Evolutionary conservation across 2,888 invertebrate genomes (phyloP).

Genomic region (Perithous albicinctus): DNA sequence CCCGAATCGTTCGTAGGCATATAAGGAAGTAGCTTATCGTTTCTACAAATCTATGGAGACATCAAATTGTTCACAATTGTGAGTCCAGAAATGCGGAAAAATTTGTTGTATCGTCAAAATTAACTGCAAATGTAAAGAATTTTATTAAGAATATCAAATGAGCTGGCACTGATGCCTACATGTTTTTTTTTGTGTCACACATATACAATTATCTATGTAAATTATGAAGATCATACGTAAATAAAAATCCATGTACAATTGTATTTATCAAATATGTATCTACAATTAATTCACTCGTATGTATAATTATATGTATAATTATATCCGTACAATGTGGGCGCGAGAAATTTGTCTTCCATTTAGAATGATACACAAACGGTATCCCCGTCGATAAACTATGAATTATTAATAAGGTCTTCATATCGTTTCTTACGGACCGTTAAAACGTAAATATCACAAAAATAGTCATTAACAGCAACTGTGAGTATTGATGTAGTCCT

Average conservation of each 20-base stretch:
- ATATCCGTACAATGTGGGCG: constrained; percentile 34
- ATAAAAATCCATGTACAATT: constrained; percentile 57
- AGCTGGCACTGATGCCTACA: constrained; percentile 45
- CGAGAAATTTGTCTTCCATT: constrained; percentile 26
- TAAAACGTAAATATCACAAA: constrained; percentile 71
- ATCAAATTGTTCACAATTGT: background rate
- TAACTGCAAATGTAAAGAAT: constrained; percentile 32
- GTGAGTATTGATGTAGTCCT: constrained; percentile 55
- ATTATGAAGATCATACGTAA: constrained; percentile 54
- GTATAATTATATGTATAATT: too few species aligned
- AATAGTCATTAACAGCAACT: constrained; percentile 59
- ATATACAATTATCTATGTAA: constrained; percentile 41
- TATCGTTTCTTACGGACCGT: constrained; percentile 30
- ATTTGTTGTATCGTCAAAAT: background rate
- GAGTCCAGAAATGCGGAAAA: too few species aligned
- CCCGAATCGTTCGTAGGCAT: too few species aligned
- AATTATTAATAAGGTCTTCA: constrained; percentile 22
- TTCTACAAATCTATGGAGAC: too few species aligned
- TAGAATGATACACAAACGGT: constrained; percentile 35
- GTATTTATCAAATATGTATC: constrained; percentile 47
- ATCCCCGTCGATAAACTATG: constrained; percentile 31
- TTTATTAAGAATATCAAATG: constrained; percentile 59
- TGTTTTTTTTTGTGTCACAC: constrained; percentile 40
- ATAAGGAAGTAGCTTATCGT: too few species aligned
- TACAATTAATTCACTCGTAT: constrained; percentile 43